Conservation (phyloP, 1,140 invertebrate genomes). For the Scaptodrosophila lebanonensis region DNA sequence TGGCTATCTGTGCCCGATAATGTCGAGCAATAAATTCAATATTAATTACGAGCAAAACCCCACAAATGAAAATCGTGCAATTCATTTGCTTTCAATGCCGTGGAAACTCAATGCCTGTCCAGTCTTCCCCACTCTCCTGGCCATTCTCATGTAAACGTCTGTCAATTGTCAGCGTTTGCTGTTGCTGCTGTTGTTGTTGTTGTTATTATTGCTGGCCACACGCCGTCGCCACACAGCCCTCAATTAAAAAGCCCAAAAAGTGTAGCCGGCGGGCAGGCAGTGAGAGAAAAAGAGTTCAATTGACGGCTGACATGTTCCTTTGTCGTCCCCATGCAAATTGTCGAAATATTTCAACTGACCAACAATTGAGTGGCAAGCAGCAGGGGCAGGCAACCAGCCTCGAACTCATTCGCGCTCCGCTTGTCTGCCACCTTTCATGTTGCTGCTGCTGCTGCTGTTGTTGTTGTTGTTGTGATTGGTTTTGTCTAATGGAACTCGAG, state of each 20-base stretch:
- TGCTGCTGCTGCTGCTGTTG: too few species aligned
- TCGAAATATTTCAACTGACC: conserved; percentile 74
- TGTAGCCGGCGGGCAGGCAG: conserved; percentile 7
- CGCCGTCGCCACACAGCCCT: conserved; percentile 56
- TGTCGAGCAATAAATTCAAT: conserved; percentile 15
- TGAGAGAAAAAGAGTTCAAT: conserved; percentile 63
- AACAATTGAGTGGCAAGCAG: conserved; percentile 58
- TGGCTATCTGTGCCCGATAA: too few species aligned
- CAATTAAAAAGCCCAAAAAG: conserved; percentile 57
- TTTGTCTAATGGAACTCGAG: conserved; percentile 77
- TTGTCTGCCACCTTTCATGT: conserved; percentile 29
- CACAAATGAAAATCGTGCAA: conserved; percentile 21
- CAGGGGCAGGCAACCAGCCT: background rate
- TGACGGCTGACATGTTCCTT: conserved; percentile 69
- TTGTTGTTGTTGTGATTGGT: conserved; percentile 65
- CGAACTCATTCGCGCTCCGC: background rate
- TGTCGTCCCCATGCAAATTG: conserved; percentile 66
- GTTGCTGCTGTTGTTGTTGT: conserved; percentile 46
- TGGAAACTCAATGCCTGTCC: conserved; percentile 32
- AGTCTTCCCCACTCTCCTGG: background rate
- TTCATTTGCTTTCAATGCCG: conserved; percentile 29
- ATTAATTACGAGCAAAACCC: conserved; percentile 27
- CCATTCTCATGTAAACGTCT: conserved; percentile 19
- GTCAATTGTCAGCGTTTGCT: conserved; percentile 46
- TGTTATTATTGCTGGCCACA: conserved; percentile 46